A percentile compares a stretch with the other conserved stretches of the same genome.
Conservation (phyloP, 2,797 vertebrate species). For the Valencia hispanica region DNA sequence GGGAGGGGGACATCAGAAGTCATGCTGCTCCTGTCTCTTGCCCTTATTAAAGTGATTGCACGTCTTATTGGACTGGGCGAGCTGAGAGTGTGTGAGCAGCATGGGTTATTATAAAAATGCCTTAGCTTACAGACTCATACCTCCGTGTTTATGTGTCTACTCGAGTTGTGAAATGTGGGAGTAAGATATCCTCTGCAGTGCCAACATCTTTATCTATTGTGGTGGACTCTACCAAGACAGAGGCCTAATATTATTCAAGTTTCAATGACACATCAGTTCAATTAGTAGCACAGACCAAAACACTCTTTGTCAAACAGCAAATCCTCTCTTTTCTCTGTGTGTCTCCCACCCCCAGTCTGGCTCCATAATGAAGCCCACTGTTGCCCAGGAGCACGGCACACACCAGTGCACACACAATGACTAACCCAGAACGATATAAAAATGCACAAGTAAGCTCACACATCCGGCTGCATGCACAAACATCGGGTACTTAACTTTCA, state of each 20-base stretch:
- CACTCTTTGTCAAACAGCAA: slow-evolving; percentile 67
- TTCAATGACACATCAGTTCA: slow-evolving; percentile 76
- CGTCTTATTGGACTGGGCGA: slow-evolving; percentile 41
- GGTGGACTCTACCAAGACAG: slow-evolving; percentile 46
- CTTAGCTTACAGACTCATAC: slow-evolving; percentile 21
- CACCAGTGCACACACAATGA: slow-evolving; percentile 27
- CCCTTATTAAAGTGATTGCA: slow-evolving; percentile 66
- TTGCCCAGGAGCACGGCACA: slow-evolving; percentile 52
- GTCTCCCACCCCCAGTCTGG: slow-evolving; percentile 37
- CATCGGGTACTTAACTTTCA: slow-evolving; percentile 53
- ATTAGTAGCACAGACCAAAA: slow-evolving; percentile 65
- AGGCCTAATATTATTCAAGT: slow-evolving; percentile 57
- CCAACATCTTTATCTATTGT: slow-evolving; percentile 62
- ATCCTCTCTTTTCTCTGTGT: slow-evolving; percentile 22
- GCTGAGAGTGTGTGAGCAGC: slow-evolving; percentile 14
- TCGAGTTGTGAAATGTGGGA: slow-evolving; percentile 45
- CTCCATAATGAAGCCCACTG: slow-evolving; percentile 61
- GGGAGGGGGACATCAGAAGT: slow-evolving; percentile 62
- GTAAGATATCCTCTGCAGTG: slow-evolving; percentile 50
- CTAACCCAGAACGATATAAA: slow-evolving; percentile 28
- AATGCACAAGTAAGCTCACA: slow-evolving; percentile 37
- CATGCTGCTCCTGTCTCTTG: slow-evolving; percentile 53
- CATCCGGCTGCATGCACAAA: slow-evolving; percentile 45
- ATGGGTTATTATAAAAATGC: slow-evolving; percentile 4
- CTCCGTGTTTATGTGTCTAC: slow-evolving; percentile 21